A percentile compares a stretch with the other conserved stretches of the same genome.
These are phyloP conservation scores for Seira ritae DNA, from an alignment of 2,888 invertebrate species.

Conservation along the genomic window DNA sequence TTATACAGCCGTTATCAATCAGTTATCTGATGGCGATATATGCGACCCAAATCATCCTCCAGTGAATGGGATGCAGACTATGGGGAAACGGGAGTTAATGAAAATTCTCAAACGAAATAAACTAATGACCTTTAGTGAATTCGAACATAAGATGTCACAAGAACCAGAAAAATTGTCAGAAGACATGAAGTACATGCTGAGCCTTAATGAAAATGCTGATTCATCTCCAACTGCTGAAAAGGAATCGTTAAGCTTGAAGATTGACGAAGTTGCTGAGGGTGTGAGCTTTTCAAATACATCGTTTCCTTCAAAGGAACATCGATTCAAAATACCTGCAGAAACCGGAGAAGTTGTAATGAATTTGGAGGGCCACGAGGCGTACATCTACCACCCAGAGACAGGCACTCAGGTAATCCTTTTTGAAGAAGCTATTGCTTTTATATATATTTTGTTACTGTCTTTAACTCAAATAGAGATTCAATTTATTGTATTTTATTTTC, in stretches of 20 bases:
- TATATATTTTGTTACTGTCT: conserved; percentile 26
- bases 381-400: conserved; percentile 50
- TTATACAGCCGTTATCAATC: background rate
- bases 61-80: background rate
- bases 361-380: conserved; percentile 52
- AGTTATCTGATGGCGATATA: conserved; percentile 32
- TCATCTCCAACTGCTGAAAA: background rate
- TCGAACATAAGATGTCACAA: conserved; percentile 57
- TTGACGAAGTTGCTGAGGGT: background rate
- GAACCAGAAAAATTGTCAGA: background rate
- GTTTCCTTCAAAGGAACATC: conserved; percentile 38
- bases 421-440: background rate
- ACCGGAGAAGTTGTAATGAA: conserved; percentile 14
- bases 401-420: conserved; percentile 61
- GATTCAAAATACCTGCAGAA: conserved; percentile 41
- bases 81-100: conserved; percentile 38
- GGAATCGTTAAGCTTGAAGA: background rate
- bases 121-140: conserved; percentile 63
- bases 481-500: background rate
- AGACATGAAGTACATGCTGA: conserved; percentile 60
- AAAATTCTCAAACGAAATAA: conserved; percentile 24
- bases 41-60: background rate
- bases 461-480: background rate
- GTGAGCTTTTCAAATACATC: conserved; percentile 13
- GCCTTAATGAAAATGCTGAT: conserved; percentile 19